These are phyloP conservation scores for Brachyrhaphis roseni DNA, from an alignment of 2,797 vertebrate species.

Conservation along the genomic window DNA sequence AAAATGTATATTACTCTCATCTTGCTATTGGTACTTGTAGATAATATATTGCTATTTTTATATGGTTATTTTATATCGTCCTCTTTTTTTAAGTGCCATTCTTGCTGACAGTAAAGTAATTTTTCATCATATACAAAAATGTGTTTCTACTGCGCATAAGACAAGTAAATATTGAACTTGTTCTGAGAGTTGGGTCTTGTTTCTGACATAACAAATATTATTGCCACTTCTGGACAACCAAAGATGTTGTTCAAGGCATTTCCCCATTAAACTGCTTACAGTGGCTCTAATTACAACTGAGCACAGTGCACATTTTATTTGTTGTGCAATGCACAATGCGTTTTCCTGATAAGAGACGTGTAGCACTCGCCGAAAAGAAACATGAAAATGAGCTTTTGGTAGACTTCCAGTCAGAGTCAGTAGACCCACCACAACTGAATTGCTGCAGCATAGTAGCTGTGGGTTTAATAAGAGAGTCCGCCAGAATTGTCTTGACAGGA, in stretches of 20 bases:
- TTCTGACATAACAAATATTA: background rate
- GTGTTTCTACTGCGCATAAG: background rate
- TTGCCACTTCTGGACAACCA: background rate
- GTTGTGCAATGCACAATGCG: background rate
- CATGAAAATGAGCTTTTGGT: background rate
- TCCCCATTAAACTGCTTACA: background rate
- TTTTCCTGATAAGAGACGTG: background rate
- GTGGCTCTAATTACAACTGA: background rate
- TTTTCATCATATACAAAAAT: background rate
- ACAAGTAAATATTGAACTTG: background rate
- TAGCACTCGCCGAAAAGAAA: background rate
- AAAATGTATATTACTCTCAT: background rate
- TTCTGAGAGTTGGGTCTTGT: background rate
- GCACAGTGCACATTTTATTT: background rate
- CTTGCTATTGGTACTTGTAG: background rate
- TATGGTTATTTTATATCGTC: background rate
- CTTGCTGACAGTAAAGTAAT: background rate
- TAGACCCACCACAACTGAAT: background rate
- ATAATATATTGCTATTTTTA: background rate
- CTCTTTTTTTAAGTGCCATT: background rate
- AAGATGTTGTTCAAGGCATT: background rate
- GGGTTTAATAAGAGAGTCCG: background rate
- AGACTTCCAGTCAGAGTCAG: background rate
- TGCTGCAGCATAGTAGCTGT: background rate
- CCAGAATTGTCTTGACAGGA: background rate